A percentile compares a stretch with the other conserved stretches of the same genome.
phyloP scores from a whole-genome alignment of 1,140 invertebrate species.

The Drosophila hydei region DNA sequence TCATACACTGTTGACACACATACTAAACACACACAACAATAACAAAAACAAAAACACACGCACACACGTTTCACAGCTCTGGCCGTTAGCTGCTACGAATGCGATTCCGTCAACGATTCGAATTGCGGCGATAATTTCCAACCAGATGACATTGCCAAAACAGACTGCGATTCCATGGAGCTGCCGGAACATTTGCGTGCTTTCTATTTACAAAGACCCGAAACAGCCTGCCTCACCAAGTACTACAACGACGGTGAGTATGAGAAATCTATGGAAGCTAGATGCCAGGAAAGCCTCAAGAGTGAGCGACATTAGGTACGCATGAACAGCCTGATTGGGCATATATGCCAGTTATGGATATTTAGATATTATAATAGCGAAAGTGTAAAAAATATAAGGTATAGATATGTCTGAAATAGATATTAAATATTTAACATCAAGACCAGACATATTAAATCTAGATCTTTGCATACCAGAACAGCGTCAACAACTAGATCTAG shows the following conservation, averaged over 20 bases:
- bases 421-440: no score
- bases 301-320: no score
- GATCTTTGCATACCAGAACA: no score
- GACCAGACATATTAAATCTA: no score
- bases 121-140: constrained; percentile 68
- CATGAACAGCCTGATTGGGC: no score
- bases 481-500: no score
- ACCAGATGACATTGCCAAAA: constrained; percentile 65
- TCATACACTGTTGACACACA: constrained; percentile 59
- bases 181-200: constrained; percentile 49
- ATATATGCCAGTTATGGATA: no score
- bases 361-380: no score
- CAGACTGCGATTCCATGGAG: constrained; percentile 64
- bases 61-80: constrained; percentile 49
- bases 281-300: no score
- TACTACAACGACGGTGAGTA: constrained; percentile 68
- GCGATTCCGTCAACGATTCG: constrained; percentile 69
- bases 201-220: constrained; percentile 30
- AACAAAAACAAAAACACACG: not conserved
- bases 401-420: no score
- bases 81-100: constrained; percentile 76
- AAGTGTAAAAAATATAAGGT: no score
- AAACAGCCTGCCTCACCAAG: constrained; percentile 70
- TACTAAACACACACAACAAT: constrained; percentile 64
- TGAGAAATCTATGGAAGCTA: not conserved